Evolutionary conservation across 2,113 vertebrate genomes (phyloP).

Genomic region (Cathartes aura): DNA sequence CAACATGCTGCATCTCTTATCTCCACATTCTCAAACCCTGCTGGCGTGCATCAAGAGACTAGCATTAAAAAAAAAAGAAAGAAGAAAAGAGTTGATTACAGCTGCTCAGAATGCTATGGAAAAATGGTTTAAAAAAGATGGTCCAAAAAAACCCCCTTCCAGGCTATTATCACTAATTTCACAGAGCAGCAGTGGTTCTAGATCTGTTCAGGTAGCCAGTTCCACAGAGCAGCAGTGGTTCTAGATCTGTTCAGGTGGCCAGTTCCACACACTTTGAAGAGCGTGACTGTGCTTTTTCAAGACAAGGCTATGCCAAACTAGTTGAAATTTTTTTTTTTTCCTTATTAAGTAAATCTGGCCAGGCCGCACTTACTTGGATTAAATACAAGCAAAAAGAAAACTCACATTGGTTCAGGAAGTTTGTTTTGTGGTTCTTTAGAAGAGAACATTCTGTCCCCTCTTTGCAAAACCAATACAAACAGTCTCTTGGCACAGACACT

Average conservation of each 20-base stretch:
- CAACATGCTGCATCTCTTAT: not conserved
- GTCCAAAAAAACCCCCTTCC: rapidly evolving
- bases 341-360: not conserved
- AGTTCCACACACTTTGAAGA: not conserved
- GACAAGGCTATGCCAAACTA: not conserved
- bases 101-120: not conserved
- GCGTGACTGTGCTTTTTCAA: not conserved
- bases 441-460: constrained; percentile 38
- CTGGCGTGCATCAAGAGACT: not conserved
- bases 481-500: not conserved
- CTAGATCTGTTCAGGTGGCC: not conserved
- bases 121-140: not conserved
- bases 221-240: not conserved
- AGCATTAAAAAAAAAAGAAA: not conserved
- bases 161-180: not conserved
- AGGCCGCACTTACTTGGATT: not conserved
- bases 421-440: constrained; percentile 29
- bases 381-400: constrained; percentile 20
- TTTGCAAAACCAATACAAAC: constrained; percentile 28
- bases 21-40: not conserved
- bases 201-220: not conserved
- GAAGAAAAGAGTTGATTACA: not conserved
- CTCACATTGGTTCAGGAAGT: constrained; percentile 41
- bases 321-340: not conserved
- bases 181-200: not conserved